phyloP scores from a whole-genome alignment of 1,140 invertebrate species.

The Condylostylus longicornis region DNA sequence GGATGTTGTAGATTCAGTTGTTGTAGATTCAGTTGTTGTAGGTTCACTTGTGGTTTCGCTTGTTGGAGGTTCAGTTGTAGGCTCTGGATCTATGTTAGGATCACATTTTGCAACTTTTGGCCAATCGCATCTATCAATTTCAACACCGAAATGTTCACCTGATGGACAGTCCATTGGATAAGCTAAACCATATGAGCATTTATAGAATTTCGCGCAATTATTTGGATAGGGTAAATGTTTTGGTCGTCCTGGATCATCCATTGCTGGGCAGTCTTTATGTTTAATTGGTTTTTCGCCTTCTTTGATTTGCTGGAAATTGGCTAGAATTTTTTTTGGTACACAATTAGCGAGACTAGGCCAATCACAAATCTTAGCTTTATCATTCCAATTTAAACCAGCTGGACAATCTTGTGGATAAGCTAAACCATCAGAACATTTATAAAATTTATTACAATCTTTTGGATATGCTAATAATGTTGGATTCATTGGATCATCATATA shows the following conservation, averaged over 20 bases:
- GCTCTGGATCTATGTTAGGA: neutral
- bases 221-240: neutral
- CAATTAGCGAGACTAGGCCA: conserved; percentile 8
- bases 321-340: neutral
- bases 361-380: conserved; percentile 15
- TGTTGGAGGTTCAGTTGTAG: neutral
- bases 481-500: too few relatives aligned
- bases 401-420: conserved; percentile 15
- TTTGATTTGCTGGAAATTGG: conserved; percentile 3
- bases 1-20: neutral
- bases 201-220: conserved; percentile 23
- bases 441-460: conserved; percentile 18
- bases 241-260: neutral
- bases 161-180: conserved; percentile 11
- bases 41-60: neutral
- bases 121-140: conserved; percentile 15
- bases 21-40: neutral
- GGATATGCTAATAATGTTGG: too few relatives aligned
- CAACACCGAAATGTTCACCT: conserved; percentile 15
- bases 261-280: neutral
- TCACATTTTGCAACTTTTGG: conserved; percentile 10
- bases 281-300: too few relatives aligned
- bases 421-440: conserved; percentile 12
- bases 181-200: conserved; percentile 17
- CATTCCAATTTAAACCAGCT: conserved; percentile 17